Conservation (phyloP, 2,113 vertebrate genomes). For the Bujurquina vittata region DNA sequence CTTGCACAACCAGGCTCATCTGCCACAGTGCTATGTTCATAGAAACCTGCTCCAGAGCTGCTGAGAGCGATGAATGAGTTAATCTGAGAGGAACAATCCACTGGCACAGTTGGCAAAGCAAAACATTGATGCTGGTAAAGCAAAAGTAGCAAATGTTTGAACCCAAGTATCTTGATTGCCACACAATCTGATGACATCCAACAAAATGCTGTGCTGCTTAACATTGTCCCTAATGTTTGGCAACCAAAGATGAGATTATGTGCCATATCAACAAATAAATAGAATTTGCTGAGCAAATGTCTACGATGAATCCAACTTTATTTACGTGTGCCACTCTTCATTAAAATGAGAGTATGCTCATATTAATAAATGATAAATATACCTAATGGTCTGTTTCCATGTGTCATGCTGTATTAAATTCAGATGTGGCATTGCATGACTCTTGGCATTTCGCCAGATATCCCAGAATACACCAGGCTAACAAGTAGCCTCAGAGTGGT, state of each 20-base stretch:
- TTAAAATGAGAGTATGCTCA: background rate
- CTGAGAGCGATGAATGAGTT: background rate
- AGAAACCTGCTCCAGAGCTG: background rate
- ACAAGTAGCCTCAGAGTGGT: conserved; percentile 48
- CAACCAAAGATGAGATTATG: background rate
- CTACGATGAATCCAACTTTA: background rate
- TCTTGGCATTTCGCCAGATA: conserved; percentile 44
- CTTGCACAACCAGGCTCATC: background rate
- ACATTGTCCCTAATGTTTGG: background rate
- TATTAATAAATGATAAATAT: conserved; percentile 1
- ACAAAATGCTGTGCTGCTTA: background rate
- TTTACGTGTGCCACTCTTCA: background rate
- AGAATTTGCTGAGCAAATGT: background rate
- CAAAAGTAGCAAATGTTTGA: background rate
- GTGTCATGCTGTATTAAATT: conserved; percentile 32
- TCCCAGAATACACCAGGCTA: conserved; percentile 43
- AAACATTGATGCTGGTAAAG: background rate
- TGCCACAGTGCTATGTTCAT: background rate
- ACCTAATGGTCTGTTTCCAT: background rate
- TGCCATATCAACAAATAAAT: background rate
- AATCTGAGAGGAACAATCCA: background rate
- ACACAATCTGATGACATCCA: background rate
- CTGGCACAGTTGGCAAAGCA: background rate
- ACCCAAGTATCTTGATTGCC: background rate
- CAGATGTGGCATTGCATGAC: conserved; percentile 24